A percentile compares a stretch with the other conserved stretches of the same genome.
Conservation (phyloP, 2,888 invertebrate species). For the Terebella lapidaria region DNA sequence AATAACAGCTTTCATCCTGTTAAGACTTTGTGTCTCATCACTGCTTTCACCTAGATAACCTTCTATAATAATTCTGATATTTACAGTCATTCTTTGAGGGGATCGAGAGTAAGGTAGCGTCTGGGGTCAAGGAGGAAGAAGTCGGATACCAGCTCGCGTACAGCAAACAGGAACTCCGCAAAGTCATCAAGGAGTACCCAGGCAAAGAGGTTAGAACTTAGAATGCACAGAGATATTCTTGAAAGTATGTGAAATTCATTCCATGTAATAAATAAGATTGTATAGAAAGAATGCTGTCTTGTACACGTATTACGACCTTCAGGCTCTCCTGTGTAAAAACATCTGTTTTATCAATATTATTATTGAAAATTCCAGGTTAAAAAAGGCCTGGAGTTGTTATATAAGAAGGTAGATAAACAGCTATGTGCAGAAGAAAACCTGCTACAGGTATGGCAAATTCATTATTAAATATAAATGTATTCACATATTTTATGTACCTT, state of each 20-base stretch:
- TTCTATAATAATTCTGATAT: too few relatives aligned
- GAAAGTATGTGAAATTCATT: too few relatives aligned
- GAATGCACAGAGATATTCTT: too few relatives aligned
- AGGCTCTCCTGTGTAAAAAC: neutral
- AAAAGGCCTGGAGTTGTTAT: conserved; percentile 84
- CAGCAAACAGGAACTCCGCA: conserved; percentile 91
- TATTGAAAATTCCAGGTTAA: too few relatives aligned
- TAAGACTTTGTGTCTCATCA: too few relatives aligned
- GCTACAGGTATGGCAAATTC: conserved; percentile 17
- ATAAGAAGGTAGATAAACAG: conserved; percentile 95
- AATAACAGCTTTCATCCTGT: too few relatives aligned
- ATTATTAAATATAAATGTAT: neutral
- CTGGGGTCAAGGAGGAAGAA: conserved; percentile 93
- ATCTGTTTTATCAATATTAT: neutral
- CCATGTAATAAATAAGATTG: too few relatives aligned
- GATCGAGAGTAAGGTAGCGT: conserved; percentile 84
- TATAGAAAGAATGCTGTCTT: neutral
- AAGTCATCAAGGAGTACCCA: conserved; percentile 91
- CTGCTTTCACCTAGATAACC: too few relatives aligned
- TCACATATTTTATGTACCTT: neutral
- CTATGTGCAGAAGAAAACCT: conserved; percentile 66
- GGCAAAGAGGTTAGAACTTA: conserved; percentile 63
- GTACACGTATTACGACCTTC: neutral
- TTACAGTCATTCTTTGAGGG: conserved; percentile 91
- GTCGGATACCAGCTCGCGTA: conserved; percentile 96